Evolutionary conservation across 1,140 invertebrate species (phyloP).

Genomic region (Drosophila parabipectinata): DNA sequence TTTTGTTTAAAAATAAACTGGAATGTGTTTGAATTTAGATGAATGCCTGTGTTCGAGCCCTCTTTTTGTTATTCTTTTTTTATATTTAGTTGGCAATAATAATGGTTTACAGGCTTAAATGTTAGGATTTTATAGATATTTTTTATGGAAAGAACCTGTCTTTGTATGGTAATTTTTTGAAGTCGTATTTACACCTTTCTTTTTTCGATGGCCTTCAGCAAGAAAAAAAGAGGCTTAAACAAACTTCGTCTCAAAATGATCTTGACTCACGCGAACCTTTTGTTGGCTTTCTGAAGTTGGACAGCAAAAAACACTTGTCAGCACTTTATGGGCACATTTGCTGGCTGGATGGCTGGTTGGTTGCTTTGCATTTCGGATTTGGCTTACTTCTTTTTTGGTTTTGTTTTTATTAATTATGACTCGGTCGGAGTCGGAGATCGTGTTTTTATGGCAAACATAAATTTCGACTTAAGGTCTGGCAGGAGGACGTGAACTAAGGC

Average conservation of each 20-base stretch:
- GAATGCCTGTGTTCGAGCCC: constrained; percentile 50
- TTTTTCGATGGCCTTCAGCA: constrained; percentile 17
- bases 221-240: constrained; percentile 31
- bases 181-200: constrained; percentile 23
- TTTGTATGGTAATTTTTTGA: constrained; percentile 47
- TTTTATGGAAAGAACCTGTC: background rate
- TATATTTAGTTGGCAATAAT: constrained; percentile 23
- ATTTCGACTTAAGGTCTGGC: constrained; percentile 71
- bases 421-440: constrained; percentile 46
- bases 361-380: constrained; percentile 32
- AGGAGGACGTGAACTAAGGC: constrained; percentile 12
- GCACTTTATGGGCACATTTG: constrained; percentile 65
- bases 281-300: constrained; percentile 17
- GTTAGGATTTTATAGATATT: no score
- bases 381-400: constrained; percentile 14
- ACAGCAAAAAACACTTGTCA: constrained; percentile 62
- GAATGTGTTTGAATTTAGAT: constrained; percentile 76
- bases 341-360: constrained; percentile 7
- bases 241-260: constrained; percentile 46
- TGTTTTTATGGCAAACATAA: constrained; percentile 78
- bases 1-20: constrained; percentile 79
- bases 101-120: background rate
- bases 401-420: constrained; percentile 75
- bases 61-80: constrained; percentile 33
- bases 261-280: constrained; percentile 48